Conservation (phyloP, 2,113 vertebrate species). For the Clinocottus analis region DNA sequence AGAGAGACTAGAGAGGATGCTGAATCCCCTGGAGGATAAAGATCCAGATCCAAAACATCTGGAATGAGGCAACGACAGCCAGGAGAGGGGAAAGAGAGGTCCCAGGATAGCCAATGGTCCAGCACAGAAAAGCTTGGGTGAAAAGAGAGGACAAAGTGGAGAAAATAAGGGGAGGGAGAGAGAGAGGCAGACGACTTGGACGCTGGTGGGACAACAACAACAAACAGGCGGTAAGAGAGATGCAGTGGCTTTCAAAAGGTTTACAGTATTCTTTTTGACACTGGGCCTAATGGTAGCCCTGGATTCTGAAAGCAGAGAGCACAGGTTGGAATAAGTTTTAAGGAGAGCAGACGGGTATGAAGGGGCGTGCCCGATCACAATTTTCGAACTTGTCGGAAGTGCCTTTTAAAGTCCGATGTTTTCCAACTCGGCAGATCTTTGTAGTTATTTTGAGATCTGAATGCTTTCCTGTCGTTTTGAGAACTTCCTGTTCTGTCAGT, state of each 20-base stretch:
- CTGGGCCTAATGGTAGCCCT: neutral
- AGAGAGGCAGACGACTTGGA: neutral
- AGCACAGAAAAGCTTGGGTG: neutral
- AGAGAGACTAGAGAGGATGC: neutral
- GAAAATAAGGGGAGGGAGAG: no score
- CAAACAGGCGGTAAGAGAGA: neutral
- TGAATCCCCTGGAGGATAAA: neutral
- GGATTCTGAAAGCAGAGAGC: neutral
- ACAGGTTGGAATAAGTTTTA: neutral
- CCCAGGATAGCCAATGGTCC: neutral
- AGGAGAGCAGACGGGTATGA: neutral
- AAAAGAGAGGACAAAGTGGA: neutral
- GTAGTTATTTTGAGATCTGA: neutral
- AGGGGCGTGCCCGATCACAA: neutral
- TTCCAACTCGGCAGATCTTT: neutral
- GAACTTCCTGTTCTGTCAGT: slow-evolving; percentile 10
- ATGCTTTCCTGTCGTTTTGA: neutral
- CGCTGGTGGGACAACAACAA: neutral
- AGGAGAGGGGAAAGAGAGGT: neutral
- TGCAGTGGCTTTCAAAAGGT: neutral
- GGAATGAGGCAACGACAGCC: neutral
- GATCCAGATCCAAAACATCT: neutral
- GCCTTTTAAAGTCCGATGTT: neutral
- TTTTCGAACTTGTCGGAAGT: neutral
- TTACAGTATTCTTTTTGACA: neutral